A percentile compares a stretch with the other conserved stretches of the same genome.
phyloP scores from a whole-genome alignment of 53 echinoderm and acorn worm species.

The Astropecten irregularis region DNA sequence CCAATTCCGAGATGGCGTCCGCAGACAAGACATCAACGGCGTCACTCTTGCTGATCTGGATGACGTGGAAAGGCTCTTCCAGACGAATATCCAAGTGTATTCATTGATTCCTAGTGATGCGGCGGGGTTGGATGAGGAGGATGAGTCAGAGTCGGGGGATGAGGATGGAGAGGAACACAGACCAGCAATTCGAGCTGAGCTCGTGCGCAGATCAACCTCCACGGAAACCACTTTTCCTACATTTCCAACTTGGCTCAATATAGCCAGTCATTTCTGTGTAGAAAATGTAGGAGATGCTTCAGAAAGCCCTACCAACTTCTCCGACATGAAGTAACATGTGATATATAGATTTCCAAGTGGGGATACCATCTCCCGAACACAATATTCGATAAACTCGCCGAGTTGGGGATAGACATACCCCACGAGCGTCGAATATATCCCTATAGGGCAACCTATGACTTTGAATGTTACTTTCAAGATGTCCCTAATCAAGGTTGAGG shows the following conservation, averaged over 20 bases:
- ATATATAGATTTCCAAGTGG: too few species aligned
- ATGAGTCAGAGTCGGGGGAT: background rate
- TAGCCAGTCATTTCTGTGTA: constrained; percentile 39
- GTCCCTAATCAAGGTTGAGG: background rate
- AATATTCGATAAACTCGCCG: constrained; percentile 35
- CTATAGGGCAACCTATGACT: constrained; percentile 44
- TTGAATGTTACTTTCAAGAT: constrained; percentile 37
- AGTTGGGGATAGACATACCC: constrained; percentile 2
- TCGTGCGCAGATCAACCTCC: constrained; percentile 34
- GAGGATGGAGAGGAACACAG: background rate
- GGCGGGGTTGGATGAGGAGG: background rate
- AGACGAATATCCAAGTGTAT: constrained; percentile 54
- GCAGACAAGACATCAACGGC: background rate
- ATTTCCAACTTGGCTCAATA: constrained; percentile 48
- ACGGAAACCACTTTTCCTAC: constrained; percentile 60
- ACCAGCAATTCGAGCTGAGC: background rate
- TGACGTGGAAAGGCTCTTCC: constrained; percentile 37
- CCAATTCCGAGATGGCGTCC: background rate
- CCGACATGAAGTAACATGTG: constrained; percentile 56
- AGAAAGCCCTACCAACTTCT: background rate
- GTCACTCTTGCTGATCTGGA: constrained; percentile 4
- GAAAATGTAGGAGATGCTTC: constrained; percentile 32
- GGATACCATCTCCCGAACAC: background rate
- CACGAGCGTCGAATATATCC: constrained; percentile 12
- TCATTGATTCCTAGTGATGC: background rate